Percentiles rank a stretch among this genome's conserved stretches.
Evolutionary conservation across 2,888 invertebrate genomes (phyloP).

Genomic region (Nomada flava): DNA sequence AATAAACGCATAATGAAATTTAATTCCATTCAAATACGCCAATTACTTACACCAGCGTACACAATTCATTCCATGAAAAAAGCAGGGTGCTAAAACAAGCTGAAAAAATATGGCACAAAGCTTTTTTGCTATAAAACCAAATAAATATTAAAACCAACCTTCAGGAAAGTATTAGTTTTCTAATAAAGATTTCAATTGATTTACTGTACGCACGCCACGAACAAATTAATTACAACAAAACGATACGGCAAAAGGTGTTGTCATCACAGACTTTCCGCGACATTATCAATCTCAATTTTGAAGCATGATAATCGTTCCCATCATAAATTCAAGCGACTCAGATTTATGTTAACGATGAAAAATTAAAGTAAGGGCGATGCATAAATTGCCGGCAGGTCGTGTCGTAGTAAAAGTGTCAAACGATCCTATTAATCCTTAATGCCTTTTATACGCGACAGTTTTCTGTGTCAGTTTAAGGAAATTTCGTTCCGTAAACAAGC

Average conservation of each 20-base stretch:
- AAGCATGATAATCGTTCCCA: constrained; percentile 19
- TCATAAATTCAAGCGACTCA: constrained; percentile 12
- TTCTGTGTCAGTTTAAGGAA: constrained; percentile 33
- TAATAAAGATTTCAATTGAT: no score
- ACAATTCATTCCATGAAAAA: no score
- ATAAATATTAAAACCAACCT: no score
- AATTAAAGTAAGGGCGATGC: constrained; percentile 15
- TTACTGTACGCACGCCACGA: no score
- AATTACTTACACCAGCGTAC: no score
- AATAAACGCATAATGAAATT: no score
- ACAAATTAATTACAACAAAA: no score
- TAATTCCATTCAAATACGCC: no score
- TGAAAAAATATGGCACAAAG: no score
- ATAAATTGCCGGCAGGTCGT: constrained; percentile 36
- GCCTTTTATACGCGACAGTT: constrained; percentile 41
- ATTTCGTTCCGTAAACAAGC: constrained; percentile 39
- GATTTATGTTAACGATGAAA: constrained; percentile 41
- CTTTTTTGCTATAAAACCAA: no score
- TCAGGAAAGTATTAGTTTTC: no score
- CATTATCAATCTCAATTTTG: background rate
- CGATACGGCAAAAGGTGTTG: background rate
- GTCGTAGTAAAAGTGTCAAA: constrained; percentile 39
- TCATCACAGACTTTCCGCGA: background rate
- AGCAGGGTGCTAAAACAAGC: no score
- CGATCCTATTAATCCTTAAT: constrained; percentile 38